These are phyloP conservation scores for Pseudochirops cupreus DNA, from an alignment of 2,797 vertebrate species.

Conservation along the genomic window DNA sequence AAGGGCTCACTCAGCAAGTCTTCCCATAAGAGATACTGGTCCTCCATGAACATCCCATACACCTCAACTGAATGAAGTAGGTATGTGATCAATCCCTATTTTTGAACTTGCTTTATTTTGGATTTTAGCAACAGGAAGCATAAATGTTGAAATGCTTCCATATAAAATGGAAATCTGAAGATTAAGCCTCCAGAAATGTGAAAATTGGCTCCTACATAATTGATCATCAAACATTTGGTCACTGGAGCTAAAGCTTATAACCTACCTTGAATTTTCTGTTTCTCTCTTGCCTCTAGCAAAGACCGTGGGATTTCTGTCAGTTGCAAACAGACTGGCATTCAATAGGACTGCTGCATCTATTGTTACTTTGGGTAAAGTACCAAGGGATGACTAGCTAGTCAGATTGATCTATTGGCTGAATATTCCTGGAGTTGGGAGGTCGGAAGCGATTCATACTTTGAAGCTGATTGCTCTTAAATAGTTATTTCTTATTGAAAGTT, in stretches of 20 bases:
- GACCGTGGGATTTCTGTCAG: conserved; percentile 28
- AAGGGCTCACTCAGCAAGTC: background rate
- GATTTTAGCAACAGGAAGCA: conserved; percentile 17
- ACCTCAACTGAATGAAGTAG: background rate
- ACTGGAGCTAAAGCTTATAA: background rate
- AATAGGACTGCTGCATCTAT: background rate
- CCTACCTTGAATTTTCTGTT: background rate
- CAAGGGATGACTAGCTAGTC: conserved; percentile 24
- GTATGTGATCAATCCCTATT: conserved; percentile 13
- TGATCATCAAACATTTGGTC: background rate
- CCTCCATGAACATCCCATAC: background rate
- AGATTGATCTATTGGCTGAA: background rate
- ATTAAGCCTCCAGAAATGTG: background rate
- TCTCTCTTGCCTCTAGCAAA: background rate
- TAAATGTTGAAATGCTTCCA: conserved; percentile 27
- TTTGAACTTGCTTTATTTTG: conserved; percentile 40
- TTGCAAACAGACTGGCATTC: conserved; percentile 13
- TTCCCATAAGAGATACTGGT: background rate
- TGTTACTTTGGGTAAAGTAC: conserved; percentile 20
- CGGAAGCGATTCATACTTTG: background rate
- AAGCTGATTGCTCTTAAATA: conserved; percentile 29
- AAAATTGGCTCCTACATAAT: conserved; percentile 10
- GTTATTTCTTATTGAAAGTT: conserved; percentile 40
- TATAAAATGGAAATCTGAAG: conserved; percentile 31
- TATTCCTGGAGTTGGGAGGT: background rate